A percentile compares a stretch with the other conserved stretches of the same genome.
Conservation (phyloP, 2,888 invertebrate species). For the Pterostichus madidus region DNA sequence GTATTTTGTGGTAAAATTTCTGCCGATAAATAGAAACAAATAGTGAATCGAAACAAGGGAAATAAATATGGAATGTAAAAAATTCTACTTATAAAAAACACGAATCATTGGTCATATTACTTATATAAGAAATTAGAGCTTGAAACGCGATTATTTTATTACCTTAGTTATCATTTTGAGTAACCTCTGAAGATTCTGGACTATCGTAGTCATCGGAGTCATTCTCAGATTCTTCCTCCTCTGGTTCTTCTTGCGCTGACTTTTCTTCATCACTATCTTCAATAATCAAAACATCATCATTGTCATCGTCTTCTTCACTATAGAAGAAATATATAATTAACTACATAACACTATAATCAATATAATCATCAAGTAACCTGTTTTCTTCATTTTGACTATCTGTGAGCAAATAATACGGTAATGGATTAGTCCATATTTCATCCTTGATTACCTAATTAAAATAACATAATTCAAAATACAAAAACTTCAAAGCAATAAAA, state of each 20-base stretch:
- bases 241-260: constrained; percentile 45
- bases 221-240: constrained; percentile 55
- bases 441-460: constrained; percentile 53
- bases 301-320: constrained; percentile 37
- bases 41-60: no score
- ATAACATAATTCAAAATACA: not conserved
- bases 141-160: no score
- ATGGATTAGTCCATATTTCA: constrained; percentile 57
- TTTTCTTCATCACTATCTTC: constrained; percentile 59
- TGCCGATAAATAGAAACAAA: no score
- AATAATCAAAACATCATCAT: constrained; percentile 57
- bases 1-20: no score
- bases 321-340: constrained; percentile 3
- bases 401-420: constrained; percentile 51
- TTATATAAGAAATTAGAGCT: no score
- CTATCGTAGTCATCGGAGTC: constrained; percentile 52
- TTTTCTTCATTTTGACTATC: constrained; percentile 46
- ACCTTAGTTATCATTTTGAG: constrained; percentile 27
- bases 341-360: not conserved
- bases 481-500: not conserved
- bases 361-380: constrained; percentile 32
- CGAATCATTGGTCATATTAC: not conserved
- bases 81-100: not conserved
- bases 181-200: constrained; percentile 33
- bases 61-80: no score